Conservation (phyloP, 1,140 invertebrate genomes). For the Magallana gigas region DNA sequence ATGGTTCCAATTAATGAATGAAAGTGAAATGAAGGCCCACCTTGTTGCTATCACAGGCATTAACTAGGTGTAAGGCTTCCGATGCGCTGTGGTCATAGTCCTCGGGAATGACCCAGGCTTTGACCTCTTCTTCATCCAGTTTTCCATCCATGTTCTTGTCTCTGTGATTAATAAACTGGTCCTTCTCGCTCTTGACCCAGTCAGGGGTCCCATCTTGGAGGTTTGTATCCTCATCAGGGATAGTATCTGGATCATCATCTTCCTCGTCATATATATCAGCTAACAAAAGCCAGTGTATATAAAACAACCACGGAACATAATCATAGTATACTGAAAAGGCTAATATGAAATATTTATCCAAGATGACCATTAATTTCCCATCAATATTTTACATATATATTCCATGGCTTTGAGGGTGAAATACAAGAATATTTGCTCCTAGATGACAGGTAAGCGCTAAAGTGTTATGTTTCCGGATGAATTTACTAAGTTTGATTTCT, state of each 20-base stretch:
- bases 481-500: no score
- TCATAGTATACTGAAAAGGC: background rate
- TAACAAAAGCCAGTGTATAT: slow-evolving; percentile 40
- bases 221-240: slow-evolving; percentile 89
- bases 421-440: no score
- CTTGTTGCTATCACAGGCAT: slow-evolving; percentile 93
- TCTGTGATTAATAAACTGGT: slow-evolving; percentile 89
- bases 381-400: no score
- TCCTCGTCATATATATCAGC: slow-evolving; percentile 82
- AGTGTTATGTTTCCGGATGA: no score
- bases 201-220: slow-evolving; percentile 92
- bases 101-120: slow-evolving; percentile 95
- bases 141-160: slow-evolving; percentile 94
- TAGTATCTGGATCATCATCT: slow-evolving; percentile 93
- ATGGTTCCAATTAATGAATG: slow-evolving; percentile 93
- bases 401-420: no score
- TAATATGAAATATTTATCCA: no score
- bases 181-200: slow-evolving; percentile 96
- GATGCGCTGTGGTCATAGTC: slow-evolving; percentile 98
- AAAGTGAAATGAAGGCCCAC: slow-evolving; percentile 84
- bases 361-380: no score
- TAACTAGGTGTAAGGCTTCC: slow-evolving; percentile 96
- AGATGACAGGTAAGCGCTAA: no score
- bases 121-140: slow-evolving; percentile 91
- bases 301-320: background rate